phyloP scores from a whole-genome alignment of 2,113 vertebrate genomes.

The Erinaceus europaeus region DNA sequence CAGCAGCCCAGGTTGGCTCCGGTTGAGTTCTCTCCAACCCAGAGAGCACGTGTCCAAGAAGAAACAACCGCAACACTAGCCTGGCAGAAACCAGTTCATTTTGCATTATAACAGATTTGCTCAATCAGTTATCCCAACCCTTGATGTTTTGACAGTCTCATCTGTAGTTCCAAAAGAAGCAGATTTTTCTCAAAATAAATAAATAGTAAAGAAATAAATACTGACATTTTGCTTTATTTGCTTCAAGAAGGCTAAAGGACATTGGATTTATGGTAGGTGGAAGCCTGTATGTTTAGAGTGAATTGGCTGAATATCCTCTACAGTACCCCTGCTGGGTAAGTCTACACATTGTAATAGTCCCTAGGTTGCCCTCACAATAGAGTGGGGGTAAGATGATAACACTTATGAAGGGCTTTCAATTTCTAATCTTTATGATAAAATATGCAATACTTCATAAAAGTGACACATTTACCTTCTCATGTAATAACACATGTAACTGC shows the following conservation, averaged over 20 bases:
- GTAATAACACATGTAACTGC: slow-evolving; percentile 24
- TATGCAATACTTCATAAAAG: slow-evolving; percentile 33
- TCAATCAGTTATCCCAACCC: too few relatives aligned
- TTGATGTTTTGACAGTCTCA: slow-evolving; percentile 39
- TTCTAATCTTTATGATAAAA: slow-evolving; percentile 39
- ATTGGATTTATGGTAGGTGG: background rate
- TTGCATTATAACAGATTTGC: too few relatives aligned
- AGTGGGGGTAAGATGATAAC: background rate
- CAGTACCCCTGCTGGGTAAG: background rate
- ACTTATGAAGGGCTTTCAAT: slow-evolving; percentile 12
- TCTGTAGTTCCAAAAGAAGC: background rate
- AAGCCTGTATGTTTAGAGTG: background rate
- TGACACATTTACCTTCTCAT: slow-evolving; percentile 1
- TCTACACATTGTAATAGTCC: background rate
- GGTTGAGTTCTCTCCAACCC: too few relatives aligned
- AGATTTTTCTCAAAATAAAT: background rate
- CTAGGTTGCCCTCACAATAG: background rate
- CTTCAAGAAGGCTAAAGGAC: slow-evolving; percentile 1
- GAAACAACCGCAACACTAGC: too few relatives aligned
- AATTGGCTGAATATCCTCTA: background rate
- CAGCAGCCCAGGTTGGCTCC: too few relatives aligned
- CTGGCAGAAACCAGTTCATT: too few relatives aligned
- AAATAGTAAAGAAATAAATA: background rate
- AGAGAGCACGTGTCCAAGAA: too few relatives aligned
- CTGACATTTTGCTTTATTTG: slow-evolving; percentile 13